These are phyloP conservation scores for Bucorvus abyssinicus DNA, from an alignment of 2,797 vertebrate genomes.

Conservation along the genomic window DNA sequence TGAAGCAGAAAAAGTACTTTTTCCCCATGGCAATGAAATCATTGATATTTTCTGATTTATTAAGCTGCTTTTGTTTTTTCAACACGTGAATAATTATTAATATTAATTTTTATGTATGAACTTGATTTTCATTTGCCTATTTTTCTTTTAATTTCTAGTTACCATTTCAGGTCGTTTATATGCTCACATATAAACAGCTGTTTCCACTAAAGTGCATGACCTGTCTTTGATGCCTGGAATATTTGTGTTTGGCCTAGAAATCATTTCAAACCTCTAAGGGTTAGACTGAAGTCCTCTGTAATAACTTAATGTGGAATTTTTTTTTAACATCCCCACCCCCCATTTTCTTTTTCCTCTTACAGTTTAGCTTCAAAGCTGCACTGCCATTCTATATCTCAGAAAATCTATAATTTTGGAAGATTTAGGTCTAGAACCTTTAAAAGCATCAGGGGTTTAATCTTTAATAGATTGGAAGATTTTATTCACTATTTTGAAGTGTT, in stretches of 20 bases:
- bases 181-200: background rate
- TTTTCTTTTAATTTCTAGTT: background rate
- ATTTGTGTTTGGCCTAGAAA: background rate
- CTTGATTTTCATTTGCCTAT: background rate
- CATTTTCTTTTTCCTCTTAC: background rate
- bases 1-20: background rate
- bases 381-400: background rate
- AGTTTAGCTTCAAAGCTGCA: background rate
- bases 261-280: background rate
- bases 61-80: background rate
- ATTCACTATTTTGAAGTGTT: background rate
- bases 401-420: background rate
- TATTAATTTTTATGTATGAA: background rate
- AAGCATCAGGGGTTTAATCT: background rate
- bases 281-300: background rate
- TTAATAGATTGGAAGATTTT: background rate
- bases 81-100: background rate
- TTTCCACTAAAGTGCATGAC: background rate
- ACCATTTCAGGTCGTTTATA: background rate
- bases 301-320: background rate
- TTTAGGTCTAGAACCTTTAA: background rate
- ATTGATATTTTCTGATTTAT: background rate
- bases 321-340: background rate
- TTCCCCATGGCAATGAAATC: background rate
- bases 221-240: background rate